phyloP scores from a whole-genome alignment of 1,140 invertebrate genomes.

The Teleogryllus occipitalis region DNA sequence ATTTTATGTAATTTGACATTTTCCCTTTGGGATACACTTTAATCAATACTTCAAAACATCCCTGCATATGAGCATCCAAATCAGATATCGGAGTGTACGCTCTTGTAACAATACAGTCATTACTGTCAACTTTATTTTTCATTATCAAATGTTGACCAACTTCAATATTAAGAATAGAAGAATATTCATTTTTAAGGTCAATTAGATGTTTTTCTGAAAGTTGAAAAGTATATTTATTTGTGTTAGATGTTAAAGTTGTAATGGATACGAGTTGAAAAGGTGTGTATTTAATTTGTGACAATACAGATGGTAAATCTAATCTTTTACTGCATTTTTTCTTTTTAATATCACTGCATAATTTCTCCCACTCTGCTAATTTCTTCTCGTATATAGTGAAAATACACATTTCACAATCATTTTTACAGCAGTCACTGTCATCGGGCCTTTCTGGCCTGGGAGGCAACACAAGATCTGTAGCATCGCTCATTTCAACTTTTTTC shows the following conservation, averaged over 20 bases:
- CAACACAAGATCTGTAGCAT: background rate
- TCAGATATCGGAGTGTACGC: conserved; percentile 57
- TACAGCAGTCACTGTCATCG: conserved; percentile 55
- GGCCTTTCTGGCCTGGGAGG: conserved; percentile 10
- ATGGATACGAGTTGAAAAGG: conserved; percentile 42
- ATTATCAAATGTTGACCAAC: conserved; percentile 49
- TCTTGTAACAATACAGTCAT: conserved; percentile 35
- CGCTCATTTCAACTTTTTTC: background rate
- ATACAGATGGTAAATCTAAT: conserved; percentile 22
- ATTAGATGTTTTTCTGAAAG: conserved; percentile 28
- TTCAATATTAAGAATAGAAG: conserved; percentile 34
- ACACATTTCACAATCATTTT: conserved; percentile 59
- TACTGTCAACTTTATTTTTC: conserved; percentile 24
- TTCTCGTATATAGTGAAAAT: conserved; percentile 61
- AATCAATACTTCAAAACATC: conserved; percentile 52
- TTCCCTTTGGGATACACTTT: conserved; percentile 52
- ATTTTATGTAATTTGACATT: conserved; percentile 49
- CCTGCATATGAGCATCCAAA: conserved; percentile 31
- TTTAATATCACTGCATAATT: conserved; percentile 32
- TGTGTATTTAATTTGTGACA: conserved; percentile 44
- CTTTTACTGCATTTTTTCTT: background rate
- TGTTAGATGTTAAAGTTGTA: conserved; percentile 32
- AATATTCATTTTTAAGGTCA: conserved; percentile 28
- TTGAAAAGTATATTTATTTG: conserved; percentile 34
- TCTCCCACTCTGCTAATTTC: conserved; percentile 45